Evolutionary conservation across 2,113 vertebrate genomes (phyloP), one percentile per base, ranked within the genome.

Genomic region (Lepus americanus): DNA sequence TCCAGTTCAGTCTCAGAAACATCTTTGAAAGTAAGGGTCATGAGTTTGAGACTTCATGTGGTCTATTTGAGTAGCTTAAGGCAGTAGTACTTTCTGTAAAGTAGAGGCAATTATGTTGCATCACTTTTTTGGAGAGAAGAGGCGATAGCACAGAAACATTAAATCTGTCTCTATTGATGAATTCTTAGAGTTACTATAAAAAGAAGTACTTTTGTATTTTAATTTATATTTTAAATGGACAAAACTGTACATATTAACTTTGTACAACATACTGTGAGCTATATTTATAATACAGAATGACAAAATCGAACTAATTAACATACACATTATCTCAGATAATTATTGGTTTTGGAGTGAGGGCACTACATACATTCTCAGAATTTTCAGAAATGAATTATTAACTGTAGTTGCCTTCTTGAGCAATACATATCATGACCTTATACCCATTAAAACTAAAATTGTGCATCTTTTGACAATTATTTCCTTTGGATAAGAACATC

Each of bases 151-250:
- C 22, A 70, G 23, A 78, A 85, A 76, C 5, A n/a, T 51, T 87
- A 25, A 83, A 70, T 79, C 44, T 49, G 0, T 44, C 5, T 61
- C 27, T 90, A 73, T 66, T 74, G 49, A 44, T 69, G 11, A 6
- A 53, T 91, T 90, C 69, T 73, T 82, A 81, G n/a, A 89, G 90
- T 79, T 49, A 33, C 36, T 83, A 55, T 72, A 23, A 33, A 86
- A 92, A 51, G 17, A 78, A 64, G 12, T 89, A 85, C 63, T 8
- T 80, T 70, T 91, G 9, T 49, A 80, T 64, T 72, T 44, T 44
- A 55, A 44, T 29, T 63, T 31, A 44, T 63, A 64, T 55, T 36
- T 74, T 12, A 53, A 59, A 70, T 70, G 69, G 13, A 66, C 59
- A 66, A 44, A 73, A 64, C 33, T 73, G 20, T 31, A 25, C 25